Evolutionary conservation across 2,888 invertebrate genomes (phyloP).

Genomic region (Scrobipalpa costella): DNA sequence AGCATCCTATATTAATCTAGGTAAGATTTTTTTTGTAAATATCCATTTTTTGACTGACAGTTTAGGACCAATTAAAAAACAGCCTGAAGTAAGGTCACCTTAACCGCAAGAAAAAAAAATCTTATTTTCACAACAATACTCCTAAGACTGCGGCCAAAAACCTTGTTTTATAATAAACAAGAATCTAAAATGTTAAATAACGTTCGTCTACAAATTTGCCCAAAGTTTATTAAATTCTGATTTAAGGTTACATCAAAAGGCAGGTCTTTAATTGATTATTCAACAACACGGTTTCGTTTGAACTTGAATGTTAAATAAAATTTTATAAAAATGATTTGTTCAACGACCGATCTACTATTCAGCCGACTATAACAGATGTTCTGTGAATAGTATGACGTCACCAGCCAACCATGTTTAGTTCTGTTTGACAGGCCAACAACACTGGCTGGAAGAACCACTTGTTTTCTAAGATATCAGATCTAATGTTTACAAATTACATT

Average conservation of each 20-base stretch:
- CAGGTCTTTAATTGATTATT: not conserved
- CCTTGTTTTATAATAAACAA: no score
- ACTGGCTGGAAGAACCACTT: not conserved
- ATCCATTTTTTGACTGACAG: no score
- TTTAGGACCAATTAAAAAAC: no score
- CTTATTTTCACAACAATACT: no score
- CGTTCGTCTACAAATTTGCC: not conserved
- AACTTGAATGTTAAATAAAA: slow-evolving; percentile 9
- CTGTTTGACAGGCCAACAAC: not conserved
- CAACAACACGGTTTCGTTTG: slow-evolving; percentile 7
- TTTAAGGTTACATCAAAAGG: not conserved
- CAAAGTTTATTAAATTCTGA: not conserved
- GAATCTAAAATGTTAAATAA: no score
- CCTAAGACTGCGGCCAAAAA: no score
- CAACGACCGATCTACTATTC: slow-evolving; percentile 20
- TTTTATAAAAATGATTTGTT: not conserved
- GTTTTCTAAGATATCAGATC: no score
- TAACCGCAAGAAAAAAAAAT: no score
- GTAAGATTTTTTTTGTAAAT: no score
- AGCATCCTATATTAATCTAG: no score
- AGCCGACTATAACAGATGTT: slow-evolving; percentile 25
- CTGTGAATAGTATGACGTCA: slow-evolving; percentile 29
- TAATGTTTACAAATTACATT: no score
- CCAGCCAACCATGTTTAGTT: slow-evolving; percentile 22
- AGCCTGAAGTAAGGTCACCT: no score